These are phyloP conservation scores for Acheta domesticus DNA, from an alignment of 2,888 invertebrate genomes.

Conservation along the genomic window DNA sequence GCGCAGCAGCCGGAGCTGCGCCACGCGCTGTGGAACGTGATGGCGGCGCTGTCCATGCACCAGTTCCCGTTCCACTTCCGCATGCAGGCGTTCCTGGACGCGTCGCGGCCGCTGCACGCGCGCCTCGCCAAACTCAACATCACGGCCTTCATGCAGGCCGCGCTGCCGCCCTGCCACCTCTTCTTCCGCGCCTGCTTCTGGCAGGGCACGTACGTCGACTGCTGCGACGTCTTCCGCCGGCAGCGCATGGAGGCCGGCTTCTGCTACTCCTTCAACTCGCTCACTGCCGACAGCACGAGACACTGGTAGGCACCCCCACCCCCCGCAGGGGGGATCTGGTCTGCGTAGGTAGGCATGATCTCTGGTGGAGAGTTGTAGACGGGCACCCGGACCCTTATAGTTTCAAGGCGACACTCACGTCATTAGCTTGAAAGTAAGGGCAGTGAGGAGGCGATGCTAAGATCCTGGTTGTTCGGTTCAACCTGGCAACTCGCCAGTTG, in stretches of 20 bases:
- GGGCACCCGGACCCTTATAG: too few relatives aligned
- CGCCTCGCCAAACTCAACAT: constrained; percentile 36
- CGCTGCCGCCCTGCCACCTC: constrained; percentile 40
- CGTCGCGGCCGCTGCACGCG: not conserved
- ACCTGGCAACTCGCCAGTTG: too few relatives aligned
- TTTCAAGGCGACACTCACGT: too few relatives aligned
- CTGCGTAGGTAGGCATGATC: too few relatives aligned
- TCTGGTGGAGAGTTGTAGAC: too few relatives aligned
- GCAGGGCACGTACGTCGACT: constrained; percentile 39
- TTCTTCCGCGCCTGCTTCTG: constrained; percentile 40
- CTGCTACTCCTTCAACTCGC: constrained; percentile 42
- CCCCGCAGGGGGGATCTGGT: too few relatives aligned
- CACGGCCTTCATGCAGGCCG: constrained; percentile 39
- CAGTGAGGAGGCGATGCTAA: too few relatives aligned
- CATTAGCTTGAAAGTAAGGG: too few relatives aligned
- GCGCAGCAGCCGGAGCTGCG: not conserved
- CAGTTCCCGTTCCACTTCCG: constrained; percentile 21
- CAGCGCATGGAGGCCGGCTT: constrained; percentile 42
- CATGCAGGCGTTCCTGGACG: not conserved
- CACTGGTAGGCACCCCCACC: constrained; percentile 34
- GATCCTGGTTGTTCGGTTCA: too few relatives aligned
- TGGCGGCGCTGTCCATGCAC: constrained; percentile 1
- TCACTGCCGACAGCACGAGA: constrained; percentile 37
- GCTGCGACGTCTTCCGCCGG: constrained; percentile 40
- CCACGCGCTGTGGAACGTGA: constrained; percentile 9